Base-by-base conservation (phyloP, 2,888 invertebrate genomes). In the Hyalella azteca region DNA sequence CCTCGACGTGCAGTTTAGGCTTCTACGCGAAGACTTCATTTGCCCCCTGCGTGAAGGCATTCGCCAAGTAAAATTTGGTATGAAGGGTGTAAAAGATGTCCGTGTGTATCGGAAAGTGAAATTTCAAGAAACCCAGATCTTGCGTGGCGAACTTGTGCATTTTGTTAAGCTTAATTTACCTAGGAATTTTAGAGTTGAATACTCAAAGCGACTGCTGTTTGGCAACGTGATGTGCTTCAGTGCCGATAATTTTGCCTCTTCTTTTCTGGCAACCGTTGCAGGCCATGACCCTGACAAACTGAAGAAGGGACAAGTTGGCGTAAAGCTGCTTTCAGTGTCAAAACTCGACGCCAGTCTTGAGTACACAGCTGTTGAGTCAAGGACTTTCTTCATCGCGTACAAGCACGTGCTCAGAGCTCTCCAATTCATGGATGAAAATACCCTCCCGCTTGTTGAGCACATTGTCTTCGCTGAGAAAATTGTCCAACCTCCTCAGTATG, bases 1-100 rank as follows among this genome's bases (percentile, higher is more conserved):
- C 87, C 88, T 96, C 36, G 93, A 93, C 85, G 89, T 92, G n/a
- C 95, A 95, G 85, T 94, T 94, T 86, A 90, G 93, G 49, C 88
- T 95, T 48, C 87, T 95, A 76, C 88, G 94, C 45, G 94, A 95
- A 88, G 95, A 96, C 88, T 94, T 93, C 86, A 90, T 94, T 45
- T 89, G 90, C 26, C 93, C 95, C 0, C 87, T 96, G 36, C 88
- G 93, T 48, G 90, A 92, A 86, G 93, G 93, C 82, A 90, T 93
- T 87, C 40, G 36, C 15, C 40, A 36, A 9, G 40, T 45, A 3
- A n/a, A 29, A 75, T 41, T 45, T 75, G 75, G 45, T 39, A 36
- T 36, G 19, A 32, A 36, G 19, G 36, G 66, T 36, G n/a, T n/a
- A 26, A 78, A 54, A 54, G 82, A 84, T 76, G 77, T 84, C 19